A percentile compares a stretch with the other conserved stretches of the same genome.
phyloP scores from a whole-genome alignment of 2,113 vertebrate species.

The Clinocottus analis region DNA sequence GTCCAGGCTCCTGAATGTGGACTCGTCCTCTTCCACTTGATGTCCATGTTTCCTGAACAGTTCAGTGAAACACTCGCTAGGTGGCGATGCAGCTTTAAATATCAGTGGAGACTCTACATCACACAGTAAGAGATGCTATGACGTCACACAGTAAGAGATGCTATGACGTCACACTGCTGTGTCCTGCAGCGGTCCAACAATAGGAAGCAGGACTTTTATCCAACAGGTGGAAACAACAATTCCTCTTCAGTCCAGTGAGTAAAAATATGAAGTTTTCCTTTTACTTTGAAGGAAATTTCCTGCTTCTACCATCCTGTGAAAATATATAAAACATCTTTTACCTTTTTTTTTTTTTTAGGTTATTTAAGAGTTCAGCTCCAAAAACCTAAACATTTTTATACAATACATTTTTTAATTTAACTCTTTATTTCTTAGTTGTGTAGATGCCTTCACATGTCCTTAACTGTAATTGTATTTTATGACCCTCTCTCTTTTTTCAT shows the following conservation, averaged over 20 bases:
- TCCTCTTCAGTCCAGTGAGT: neutral
- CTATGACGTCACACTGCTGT: neutral
- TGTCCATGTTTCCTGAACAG: neutral
- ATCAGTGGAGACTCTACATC: neutral
- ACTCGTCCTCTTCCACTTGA: neutral
- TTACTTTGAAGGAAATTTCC: neutral
- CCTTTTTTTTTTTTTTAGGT: neutral
- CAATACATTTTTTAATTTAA: too few relatives aligned
- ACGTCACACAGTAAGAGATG: neutral
- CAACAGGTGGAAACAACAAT: neutral
- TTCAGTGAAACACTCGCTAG: neutral
- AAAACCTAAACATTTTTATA: neutral
- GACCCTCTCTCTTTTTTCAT: conserved; percentile 9
- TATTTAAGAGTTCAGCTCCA: neutral
- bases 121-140: neutral
- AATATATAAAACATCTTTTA: neutral
- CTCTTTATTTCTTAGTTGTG: too few relatives aligned
- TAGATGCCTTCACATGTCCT: too few relatives aligned
- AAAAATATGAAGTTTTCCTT: too few relatives aligned
- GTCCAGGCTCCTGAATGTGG: neutral
- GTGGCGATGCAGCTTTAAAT: conserved; percentile 17
- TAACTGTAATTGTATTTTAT: neutral
- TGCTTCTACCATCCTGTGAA: neutral
- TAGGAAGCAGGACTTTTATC: neutral
- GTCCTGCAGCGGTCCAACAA: neutral